Percentiles rank a stretch among this genome's conserved stretches.
phyloP scores from a whole-genome alignment of 1,140 invertebrate genomes.

The Daktulosphaira vitifoliae region DNA sequence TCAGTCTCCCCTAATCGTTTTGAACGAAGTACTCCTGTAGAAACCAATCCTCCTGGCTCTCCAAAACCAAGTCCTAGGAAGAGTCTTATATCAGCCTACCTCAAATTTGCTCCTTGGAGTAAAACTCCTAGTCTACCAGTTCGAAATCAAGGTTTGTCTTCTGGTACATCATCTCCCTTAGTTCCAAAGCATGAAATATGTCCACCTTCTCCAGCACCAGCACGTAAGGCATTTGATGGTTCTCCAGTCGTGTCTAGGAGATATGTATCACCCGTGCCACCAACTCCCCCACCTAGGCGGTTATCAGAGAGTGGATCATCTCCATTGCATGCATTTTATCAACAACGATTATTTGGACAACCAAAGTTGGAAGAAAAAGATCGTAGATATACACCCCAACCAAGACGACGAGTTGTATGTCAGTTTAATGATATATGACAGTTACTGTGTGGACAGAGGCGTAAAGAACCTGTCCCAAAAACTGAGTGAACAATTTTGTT shows the following conservation, averaged over 20 bases:
- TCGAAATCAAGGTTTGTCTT: constrained; percentile 48
- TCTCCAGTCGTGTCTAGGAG: constrained; percentile 52
- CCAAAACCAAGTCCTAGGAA: constrained; percentile 53
- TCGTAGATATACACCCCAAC: constrained; percentile 63
- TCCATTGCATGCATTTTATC: constrained; percentile 48
- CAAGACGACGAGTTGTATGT: constrained; percentile 55
- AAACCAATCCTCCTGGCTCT: constrained; percentile 64
- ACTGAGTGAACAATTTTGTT: constrained; percentile 10
- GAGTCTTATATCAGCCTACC: constrained; percentile 39
- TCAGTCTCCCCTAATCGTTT: constrained; percentile 40
- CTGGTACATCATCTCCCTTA: constrained; percentile 51
- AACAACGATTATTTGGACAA: constrained; percentile 38
- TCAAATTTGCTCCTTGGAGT: constrained; percentile 37
- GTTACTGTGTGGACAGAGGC: constrained; percentile 33
- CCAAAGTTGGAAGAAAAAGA: constrained; percentile 27
- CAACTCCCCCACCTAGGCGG: constrained; percentile 52
- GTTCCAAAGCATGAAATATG: constrained; percentile 51
- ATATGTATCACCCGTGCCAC: constrained; percentile 56
- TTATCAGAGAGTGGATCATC: constrained; percentile 58
- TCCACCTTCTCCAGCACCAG: constrained; percentile 40
- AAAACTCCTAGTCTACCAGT: constrained; percentile 54
- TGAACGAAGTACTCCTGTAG: constrained; percentile 45
- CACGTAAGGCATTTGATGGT: constrained; percentile 40
- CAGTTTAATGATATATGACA: constrained; percentile 37
- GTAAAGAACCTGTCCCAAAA: constrained; percentile 31